A percentile compares a stretch with the other conserved stretches of the same genome.
These are phyloP conservation scores for Myotis lucifugus DNA, from an alignment of 2,113 vertebrate species.

Conservation along the genomic window DNA sequence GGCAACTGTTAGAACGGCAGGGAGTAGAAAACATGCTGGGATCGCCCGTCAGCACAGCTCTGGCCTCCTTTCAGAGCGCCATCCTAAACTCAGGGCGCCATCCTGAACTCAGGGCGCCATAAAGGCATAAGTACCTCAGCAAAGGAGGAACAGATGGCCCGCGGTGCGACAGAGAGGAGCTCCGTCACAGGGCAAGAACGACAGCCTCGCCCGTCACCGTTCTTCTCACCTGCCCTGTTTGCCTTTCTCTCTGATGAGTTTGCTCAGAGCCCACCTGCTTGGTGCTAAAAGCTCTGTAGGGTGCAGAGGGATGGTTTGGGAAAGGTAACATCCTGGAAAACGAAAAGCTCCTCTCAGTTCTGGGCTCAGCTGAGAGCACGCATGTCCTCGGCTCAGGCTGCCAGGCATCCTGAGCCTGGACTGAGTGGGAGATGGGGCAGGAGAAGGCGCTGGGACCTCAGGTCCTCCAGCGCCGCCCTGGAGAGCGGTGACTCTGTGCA, in stretches of 20 bases:
- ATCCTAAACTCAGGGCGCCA: background rate
- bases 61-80: background rate
- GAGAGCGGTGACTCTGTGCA: too few species aligned
- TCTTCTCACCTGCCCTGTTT: background rate
- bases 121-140: background rate
- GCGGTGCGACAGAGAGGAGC: background rate
- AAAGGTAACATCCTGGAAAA: background rate
- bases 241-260: slow-evolving; percentile 14
- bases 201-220: background rate
- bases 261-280: slow-evolving; percentile 48
- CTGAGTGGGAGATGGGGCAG: background rate
- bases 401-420: background rate
- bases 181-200: background rate
- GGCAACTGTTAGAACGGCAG: background rate
- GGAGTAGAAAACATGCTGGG: background rate
- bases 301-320: background rate
- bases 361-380: background rate
- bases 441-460: background rate
- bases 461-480: background rate
- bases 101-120: background rate
- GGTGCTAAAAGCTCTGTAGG: slow-evolving; percentile 33
- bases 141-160: slow-evolving; percentile 40
- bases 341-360: background rate
- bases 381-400: background rate
- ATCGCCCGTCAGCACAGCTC: background rate